Conservation (phyloP, 2,113 vertebrate species). For the Pituophis catenifer region DNA sequence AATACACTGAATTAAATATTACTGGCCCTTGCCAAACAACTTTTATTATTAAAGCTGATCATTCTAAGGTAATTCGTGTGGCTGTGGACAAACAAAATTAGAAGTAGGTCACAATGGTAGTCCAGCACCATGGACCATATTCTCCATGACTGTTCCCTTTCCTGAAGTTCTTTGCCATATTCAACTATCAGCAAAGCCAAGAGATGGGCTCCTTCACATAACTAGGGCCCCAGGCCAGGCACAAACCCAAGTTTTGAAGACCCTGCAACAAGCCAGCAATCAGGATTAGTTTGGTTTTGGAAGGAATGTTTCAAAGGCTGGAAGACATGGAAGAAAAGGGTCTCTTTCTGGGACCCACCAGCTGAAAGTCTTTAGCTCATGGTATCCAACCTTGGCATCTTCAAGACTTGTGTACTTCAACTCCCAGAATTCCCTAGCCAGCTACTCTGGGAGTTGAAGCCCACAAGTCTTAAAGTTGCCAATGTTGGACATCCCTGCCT, state of each 20-base stretch:
- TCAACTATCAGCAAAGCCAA: background rate
- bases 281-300: background rate
- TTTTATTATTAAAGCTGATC: background rate
- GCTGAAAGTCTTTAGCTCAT: background rate
- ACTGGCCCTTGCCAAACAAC: background rate
- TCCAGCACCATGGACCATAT: background rate
- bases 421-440: background rate
- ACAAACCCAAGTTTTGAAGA: background rate
- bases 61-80: background rate
- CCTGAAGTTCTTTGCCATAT: background rate
- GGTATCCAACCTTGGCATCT: background rate
- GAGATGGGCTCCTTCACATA: background rate
- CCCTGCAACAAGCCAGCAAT: background rate
- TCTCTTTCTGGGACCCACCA: background rate
- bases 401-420: background rate
- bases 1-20: background rate
- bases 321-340: background rate
- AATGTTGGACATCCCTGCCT: background rate
- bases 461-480: background rate
- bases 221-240: background rate
- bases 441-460: background rate
- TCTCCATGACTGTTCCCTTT: background rate
- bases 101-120: background rate
- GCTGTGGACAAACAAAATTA: background rate
- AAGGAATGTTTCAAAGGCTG: background rate